A percentile compares a stretch with the other conserved stretches of the same genome.
Evolutionary conservation across 2,113 vertebrate genomes (phyloP).

Genomic region (Colinus virginianus): DNA sequence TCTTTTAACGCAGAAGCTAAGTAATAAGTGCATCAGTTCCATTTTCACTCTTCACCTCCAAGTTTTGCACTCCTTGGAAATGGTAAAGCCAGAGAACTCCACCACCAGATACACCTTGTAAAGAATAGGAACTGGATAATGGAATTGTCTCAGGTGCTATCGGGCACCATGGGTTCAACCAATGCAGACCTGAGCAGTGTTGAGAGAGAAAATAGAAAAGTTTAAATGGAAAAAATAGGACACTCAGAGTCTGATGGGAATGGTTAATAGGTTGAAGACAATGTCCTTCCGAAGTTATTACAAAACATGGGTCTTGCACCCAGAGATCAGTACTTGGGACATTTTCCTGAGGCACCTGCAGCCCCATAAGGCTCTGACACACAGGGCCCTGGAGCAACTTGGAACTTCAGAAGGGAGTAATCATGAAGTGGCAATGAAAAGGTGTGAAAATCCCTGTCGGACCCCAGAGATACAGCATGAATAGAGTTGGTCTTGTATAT

Average conservation of each 20-base stretch:
- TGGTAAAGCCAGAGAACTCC: background rate
- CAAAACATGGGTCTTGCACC: background rate
- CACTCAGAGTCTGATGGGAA: background rate
- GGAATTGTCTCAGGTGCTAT: background rate
- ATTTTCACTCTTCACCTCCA: background rate
- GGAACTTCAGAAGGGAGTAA: background rate
- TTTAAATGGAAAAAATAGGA: background rate
- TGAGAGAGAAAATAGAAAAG: background rate
- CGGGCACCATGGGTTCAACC: rapidly evolving
- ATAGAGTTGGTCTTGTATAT: background rate
- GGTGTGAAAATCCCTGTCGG: background rate
- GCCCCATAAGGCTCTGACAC: background rate
- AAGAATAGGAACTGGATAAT: rapidly evolving
- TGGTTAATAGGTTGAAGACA: background rate
- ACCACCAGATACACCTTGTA: rapidly evolving
- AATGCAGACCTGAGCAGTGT: rapidly evolving
- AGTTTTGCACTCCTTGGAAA: background rate
- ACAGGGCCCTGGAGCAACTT: background rate
- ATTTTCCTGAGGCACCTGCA: background rate
- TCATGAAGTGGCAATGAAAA: background rate
- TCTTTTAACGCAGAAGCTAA: background rate
- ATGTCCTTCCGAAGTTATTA: background rate
- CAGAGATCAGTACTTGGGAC: rapidly evolving
- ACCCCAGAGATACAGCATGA: background rate
- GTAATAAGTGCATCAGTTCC: background rate